Evolutionary conservation across 1,140 invertebrate species (phyloP), one percentile per base, ranked within the genome.

Genomic region (Spodoptera frugiperda): DNA sequence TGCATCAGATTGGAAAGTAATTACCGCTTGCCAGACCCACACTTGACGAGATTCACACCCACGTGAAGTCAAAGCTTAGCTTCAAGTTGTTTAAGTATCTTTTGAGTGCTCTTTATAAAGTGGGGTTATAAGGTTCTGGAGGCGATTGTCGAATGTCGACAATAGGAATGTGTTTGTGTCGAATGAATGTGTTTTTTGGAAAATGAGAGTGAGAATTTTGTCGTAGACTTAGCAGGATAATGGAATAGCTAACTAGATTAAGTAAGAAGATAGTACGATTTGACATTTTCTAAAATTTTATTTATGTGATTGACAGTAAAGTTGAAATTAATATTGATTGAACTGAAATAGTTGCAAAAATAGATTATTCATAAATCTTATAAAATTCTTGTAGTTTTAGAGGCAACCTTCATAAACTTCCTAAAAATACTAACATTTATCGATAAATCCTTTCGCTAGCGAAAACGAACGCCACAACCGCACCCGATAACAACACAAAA

Each of bases 1-100:
- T 65, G 14, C 11, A 11, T 39, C 55, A 68, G 76, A 76, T 79
- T 77, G 80, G 78, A 83, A 81, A 81, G 78, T 83, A 81, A 83
- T 83, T 81, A 83, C 53, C 46, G 68, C 61, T 51, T 68, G 61
- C 68, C 61, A 77, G 68, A 59, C 76, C 78, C 67, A 82, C 78
- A 72, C 73, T 78, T 78, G 76, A 76, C 49, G 72, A 44, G 55
- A 46, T 55, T 65, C 11, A 81, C 75, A 57, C 78, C 78, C 71
- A 80, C 78, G 70, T 21, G 19, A 55, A 59, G 59, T 73, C 55
- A 73, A 73, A 73, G 55, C 71, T 73, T 73, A 73, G 59, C 44
- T 71, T 75, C 55, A 75, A 75, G 65, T 71, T 53, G 73, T 76
- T 68, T 54, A 76, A 78, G 73, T 54, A 72, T 39, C 51, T 59